Base-by-base conservation (phyloP, 2,113 vertebrate species). In the Gallinago paraguaiae region DNA sequence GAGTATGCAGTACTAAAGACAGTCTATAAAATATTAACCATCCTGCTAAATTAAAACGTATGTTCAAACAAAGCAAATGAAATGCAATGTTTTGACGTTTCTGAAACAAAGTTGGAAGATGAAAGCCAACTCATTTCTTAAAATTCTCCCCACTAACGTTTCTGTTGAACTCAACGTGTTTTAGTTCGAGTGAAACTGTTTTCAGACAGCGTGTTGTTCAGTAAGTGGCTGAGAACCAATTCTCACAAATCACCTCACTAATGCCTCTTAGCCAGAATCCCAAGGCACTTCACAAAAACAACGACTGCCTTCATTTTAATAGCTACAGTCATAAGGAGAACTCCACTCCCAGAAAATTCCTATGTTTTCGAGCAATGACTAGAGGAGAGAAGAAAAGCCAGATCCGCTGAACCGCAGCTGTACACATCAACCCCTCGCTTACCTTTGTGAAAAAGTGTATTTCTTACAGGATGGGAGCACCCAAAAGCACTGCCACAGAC, bases 321-420 rank as follows among this genome's bases (percentile, higher is more conserved):
- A 72, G 56, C 74, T 70, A 13, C 56, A 46, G 35, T 48, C 77
- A 39, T 2, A 43, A 10, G 17, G 25, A 68, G 35, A 76, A 61
- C 69, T 76, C 69, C 1, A 23, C 30, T 76, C 75, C 67, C 81
- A 89, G 60, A 2, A 17, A 43, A 68, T 51, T 39, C 24, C 5
- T 8, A 39, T 8, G 1, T 15, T 78, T 82, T 71, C 2, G 1
- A 80, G 75, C 46, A 30, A 33, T 1, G 20, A 19, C 0, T 5
- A 75, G 75, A 64, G 33, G 19, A 25, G 83, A 25, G 56, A 90
- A 19, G 20, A 61, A 59, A 74, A 75, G 13, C 28, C 16, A 17
- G 4, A 50, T 41, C 63, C 46, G 43, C 74, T 10, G 16, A 74
- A 19, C 16, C 0, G 3, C 77, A 84, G 86, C 61, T 71, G 71